These are phyloP conservation scores for Andrena trimmerana DNA, from an alignment of 2,888 invertebrate species.

Conservation along the genomic window DNA sequence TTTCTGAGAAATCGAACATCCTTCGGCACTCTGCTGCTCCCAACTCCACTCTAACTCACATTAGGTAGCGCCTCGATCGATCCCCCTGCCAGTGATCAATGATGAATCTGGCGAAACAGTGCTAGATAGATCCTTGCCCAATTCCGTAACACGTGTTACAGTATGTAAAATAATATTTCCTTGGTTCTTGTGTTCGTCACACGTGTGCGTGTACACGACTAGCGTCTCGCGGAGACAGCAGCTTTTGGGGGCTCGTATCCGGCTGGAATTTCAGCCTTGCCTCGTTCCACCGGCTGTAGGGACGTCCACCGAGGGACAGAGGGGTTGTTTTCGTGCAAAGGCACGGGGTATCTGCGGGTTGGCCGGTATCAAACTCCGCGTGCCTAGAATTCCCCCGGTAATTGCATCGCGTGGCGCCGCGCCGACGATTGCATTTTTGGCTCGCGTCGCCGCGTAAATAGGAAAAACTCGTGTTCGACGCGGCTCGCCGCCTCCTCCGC, in stretches of 20 bases:
- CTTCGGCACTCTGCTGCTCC: constrained; percentile 6
- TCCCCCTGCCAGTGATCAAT: constrained; percentile 68
- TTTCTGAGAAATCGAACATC: constrained; percentile 17
- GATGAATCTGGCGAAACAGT: constrained; percentile 62
- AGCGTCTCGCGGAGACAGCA: constrained; percentile 58
- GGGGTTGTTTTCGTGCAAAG: constrained; percentile 76
- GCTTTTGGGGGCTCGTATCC: constrained; percentile 69
- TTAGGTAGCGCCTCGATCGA: constrained; percentile 70
- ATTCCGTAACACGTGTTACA: too few species aligned
- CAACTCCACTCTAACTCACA: constrained; percentile 28
- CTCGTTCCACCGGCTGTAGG: constrained; percentile 57
- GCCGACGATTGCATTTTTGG: constrained; percentile 80
- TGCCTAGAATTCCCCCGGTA: constrained; percentile 82
- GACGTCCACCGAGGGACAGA: constrained; percentile 56
- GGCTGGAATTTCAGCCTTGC: constrained; percentile 75
- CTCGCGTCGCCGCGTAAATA: constrained; percentile 71
- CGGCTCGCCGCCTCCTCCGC: constrained; percentile 14
- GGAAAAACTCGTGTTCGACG: constrained; percentile 64
- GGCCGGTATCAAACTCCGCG: constrained; percentile 79
- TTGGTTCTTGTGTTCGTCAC: not conserved
- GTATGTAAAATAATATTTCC: too few species aligned
- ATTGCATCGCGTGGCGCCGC: constrained; percentile 81
- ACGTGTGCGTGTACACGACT: constrained; percentile 12
- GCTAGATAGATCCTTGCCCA: constrained; percentile 18
- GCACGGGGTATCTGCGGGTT: constrained; percentile 68